Base-by-base conservation (phyloP, 2,113 vertebrate genomes). In the Phycodurus eques region DNA sequence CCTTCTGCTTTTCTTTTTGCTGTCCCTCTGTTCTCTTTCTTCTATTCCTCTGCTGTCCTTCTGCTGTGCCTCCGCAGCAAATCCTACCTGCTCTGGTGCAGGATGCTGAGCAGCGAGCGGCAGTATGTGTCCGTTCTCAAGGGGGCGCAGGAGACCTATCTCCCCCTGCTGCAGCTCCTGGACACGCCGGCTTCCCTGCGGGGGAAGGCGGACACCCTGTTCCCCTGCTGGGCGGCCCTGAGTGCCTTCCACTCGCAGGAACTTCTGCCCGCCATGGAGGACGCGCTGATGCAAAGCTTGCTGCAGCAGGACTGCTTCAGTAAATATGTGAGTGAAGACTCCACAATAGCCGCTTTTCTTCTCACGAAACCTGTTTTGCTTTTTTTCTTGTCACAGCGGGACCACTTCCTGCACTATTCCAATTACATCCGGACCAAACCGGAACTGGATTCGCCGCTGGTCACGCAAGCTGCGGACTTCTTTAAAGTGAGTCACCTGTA, bases 281-380 rank as follows among this genome's bases (percentile, higher is more conserved):
- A 93, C 43, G 95, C 95, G 15, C 83, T 93, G 0, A 81, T 90
- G 61, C 94, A 95, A 71, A 95, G 95, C 0, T 85, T 96, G 64
- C 85, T 94, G 57, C 93, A 94, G 1, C 94, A 94, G 31, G 92
- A 95, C 87, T 95, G 95, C 87, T 97, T 97, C 90, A 94, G 93
- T 74, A 94, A 94, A 88, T 94, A 94, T 0, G 96, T 96, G 79
- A 92, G 95, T 86, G 17, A 1, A 39, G 11, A 10, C 22, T 42
- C 14, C 8, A 13, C n/a, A 5, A 5, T 5, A 35, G 13, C 27
- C 7, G 6, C 35, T 35, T 47, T 31, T 71, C 17, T 62, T 46
- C 15, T 47, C 14, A 47, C 8, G 8, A 12, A 47, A 54, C 4
- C 17, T n/a, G 6, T 57, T 4, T 0, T 46, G 69, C 6, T 35